Conservation (phyloP, 2,888 invertebrate species). For the Gymnocheta viridis region DNA sequence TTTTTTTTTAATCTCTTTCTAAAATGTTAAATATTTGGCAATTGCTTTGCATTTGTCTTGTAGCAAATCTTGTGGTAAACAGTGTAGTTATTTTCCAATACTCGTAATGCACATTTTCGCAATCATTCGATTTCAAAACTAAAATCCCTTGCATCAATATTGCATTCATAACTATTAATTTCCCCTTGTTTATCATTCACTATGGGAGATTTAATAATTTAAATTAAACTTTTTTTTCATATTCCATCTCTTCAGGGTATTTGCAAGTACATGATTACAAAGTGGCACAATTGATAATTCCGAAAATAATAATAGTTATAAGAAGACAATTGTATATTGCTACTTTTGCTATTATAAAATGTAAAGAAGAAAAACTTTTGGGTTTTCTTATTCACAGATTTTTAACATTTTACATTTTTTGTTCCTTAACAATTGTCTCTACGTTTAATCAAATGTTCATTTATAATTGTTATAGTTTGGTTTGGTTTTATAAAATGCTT, state of each 20-base stretch:
- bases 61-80: not conserved
- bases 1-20: not conserved
- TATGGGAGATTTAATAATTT: constrained; percentile 42
- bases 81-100: constrained; percentile 1
- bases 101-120: constrained; percentile 20
- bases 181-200: constrained; percentile 1
- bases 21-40: not conserved
- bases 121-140: not conserved
- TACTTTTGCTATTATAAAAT: too few species aligned
- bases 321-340: not conserved
- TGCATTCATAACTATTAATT: constrained; percentile 21
- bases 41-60: not conserved
- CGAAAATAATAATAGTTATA: not conserved
- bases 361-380: too few species aligned
- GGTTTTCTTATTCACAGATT: too few species aligned
- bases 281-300: constrained; percentile 28
- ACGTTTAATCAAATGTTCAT: constrained; percentile 38
- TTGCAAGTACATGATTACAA: constrained; percentile 1
- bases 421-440: not conserved
- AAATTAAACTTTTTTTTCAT: constrained; percentile 34
- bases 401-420: not conserved
- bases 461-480: constrained; percentile 45
- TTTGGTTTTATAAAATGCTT: constrained; percentile 44
- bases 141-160: constrained; percentile 45
- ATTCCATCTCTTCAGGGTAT: constrained; percentile 7